Conservation (phyloP, 1,140 invertebrate genomes). For the Grapholita molesta region DNA sequence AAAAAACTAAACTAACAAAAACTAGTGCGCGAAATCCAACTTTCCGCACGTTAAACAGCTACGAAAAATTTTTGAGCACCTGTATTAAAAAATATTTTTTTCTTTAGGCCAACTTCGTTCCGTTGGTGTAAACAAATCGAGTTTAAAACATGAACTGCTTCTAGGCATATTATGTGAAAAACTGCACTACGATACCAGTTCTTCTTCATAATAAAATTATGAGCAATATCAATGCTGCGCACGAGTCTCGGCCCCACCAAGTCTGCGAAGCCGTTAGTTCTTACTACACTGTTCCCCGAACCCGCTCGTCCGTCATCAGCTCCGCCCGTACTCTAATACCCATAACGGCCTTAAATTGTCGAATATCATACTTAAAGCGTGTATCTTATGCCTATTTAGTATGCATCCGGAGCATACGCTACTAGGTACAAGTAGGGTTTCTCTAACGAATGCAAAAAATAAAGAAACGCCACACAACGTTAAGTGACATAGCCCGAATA, state of each 20-base stretch:
- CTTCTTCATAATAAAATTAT: conserved; percentile 8
- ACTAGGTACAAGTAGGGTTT: neutral
- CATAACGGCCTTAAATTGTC: conserved; percentile 32
- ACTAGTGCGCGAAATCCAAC: no score
- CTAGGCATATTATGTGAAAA: no score
- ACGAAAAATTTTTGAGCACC: no score
- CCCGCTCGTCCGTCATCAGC: conserved; percentile 14
- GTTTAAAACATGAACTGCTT: no score
- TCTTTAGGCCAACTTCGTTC: no score
- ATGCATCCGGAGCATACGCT: conserved; percentile 21
- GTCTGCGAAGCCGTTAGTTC: conserved; percentile 19
- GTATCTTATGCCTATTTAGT: conserved; percentile 20
- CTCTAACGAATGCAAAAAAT: neutral
- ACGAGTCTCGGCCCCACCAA: neutral
- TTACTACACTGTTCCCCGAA: conserved; percentile 22
- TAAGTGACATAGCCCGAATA: no score
- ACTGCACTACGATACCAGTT: no score
- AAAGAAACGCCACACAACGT: no score
- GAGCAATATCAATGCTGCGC: neutral
- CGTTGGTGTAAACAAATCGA: no score
- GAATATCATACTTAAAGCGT: conserved; percentile 20
- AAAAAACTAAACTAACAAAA: no score
- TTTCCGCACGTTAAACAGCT: no score
- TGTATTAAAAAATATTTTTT: no score
- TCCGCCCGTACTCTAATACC: neutral